Evolutionary conservation across 2,888 invertebrate genomes (phyloP).

Genomic region (Aleiodes alternator): DNA sequence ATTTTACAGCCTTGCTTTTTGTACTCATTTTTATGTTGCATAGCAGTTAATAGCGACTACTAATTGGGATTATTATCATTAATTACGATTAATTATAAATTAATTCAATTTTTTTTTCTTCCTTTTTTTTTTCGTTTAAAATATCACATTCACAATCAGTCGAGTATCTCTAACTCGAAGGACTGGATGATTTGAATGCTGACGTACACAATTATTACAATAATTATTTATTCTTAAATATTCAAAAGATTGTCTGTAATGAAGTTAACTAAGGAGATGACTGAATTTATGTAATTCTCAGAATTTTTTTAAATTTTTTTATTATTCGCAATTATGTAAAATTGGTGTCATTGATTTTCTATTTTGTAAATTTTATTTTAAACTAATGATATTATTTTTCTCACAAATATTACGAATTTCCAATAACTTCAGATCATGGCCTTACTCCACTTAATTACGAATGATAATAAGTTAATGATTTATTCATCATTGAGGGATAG

Average conservation of each 20-base stretch:
- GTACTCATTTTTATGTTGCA: constrained; percentile 51
- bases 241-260: constrained; percentile 34
- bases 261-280: constrained; percentile 29
- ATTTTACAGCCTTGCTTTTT: constrained; percentile 51
- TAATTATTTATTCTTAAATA: constrained; percentile 25
- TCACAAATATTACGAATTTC: no score
- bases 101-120: constrained; percentile 12
- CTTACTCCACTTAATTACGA: constrained; percentile 31
- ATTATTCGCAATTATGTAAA: neutral
- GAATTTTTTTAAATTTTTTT: neutral
- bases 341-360: constrained; percentile 13
- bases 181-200: constrained; percentile 45
- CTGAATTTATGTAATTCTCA: constrained; percentile 22
- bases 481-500: constrained; percentile 4
- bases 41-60: constrained; percentile 42
- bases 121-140: constrained; percentile 23
- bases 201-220: constrained; percentile 39
- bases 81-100: constrained; percentile 41
- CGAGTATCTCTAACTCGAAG: constrained; percentile 36
- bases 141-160: constrained; percentile 39
- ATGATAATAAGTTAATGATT: constrained; percentile 28
- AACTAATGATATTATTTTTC: no score
- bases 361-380: no score
- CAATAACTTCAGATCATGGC: neutral
- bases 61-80: constrained; percentile 37